phyloP scores from a whole-genome alignment of 1,140 invertebrate species.

The Caenorhabditis brenneri region DNA sequence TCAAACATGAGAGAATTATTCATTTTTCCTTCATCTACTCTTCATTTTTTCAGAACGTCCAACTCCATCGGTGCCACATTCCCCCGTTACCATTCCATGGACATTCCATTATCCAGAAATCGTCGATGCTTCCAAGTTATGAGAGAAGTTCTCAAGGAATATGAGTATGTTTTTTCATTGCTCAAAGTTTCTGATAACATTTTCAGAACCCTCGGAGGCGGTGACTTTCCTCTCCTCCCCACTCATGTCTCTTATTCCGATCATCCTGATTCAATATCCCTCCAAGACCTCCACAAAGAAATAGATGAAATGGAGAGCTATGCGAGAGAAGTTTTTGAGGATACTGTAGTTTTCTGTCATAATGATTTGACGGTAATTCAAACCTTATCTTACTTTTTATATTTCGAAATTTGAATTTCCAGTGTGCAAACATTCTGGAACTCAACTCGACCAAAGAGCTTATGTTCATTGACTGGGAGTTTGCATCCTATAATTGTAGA shows the following conservation, averaged over 20 bases:
- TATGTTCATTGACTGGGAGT: background rate
- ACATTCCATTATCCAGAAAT: background rate
- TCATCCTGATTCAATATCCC: background rate
- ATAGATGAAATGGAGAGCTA: background rate
- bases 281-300: background rate
- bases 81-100: background rate
- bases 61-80: background rate
- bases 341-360: background rate
- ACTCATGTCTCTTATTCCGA: background rate
- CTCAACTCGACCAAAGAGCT: background rate
- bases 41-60: background rate
- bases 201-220: background rate
- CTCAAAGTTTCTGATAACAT: background rate
- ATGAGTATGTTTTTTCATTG: background rate
- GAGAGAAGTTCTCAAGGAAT: background rate
- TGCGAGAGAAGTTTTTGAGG: background rate
- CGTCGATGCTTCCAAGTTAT: background rate
- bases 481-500: background rate
- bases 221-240: background rate
- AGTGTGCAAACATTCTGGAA: slow-evolving; percentile 12
- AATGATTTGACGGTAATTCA: background rate
- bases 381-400: background rate
- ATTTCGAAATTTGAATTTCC: background rate
- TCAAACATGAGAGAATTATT: too few species aligned
- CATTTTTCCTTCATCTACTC: too few species aligned